phyloP scores from a whole-genome alignment of 2,888 invertebrate genomes.

The Bibio marci region DNA sequence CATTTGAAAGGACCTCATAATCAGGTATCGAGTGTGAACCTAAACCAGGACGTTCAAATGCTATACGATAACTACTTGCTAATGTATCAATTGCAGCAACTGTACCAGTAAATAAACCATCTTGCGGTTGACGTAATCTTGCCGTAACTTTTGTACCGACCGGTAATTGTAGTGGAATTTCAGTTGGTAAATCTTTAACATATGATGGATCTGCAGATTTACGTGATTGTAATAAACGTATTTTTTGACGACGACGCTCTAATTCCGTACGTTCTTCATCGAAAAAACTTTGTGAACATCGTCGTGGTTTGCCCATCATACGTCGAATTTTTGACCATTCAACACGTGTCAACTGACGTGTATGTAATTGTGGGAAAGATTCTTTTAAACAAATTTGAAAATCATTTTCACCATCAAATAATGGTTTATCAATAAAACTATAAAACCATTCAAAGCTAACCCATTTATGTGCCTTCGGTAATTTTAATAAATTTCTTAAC shows the following conservation, averaged over 20 bases:
- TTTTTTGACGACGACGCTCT: constrained; percentile 78
- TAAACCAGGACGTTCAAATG: constrained; percentile 80
- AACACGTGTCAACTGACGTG: constrained; percentile 63
- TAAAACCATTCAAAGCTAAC: constrained; percentile 99
- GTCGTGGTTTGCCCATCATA: constrained; percentile 92
- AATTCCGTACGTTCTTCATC: constrained; percentile 84
- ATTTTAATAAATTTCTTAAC: constrained; percentile 77
- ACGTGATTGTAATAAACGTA: constrained; percentile 81
- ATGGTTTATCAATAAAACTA: constrained; percentile 87
- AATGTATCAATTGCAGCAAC: constrained; percentile 93
- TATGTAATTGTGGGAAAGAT: constrained; percentile 82
- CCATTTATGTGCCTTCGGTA: constrained; percentile 98
- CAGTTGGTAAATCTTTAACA: constrained; percentile 78
- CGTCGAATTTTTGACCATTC: constrained; percentile 93
- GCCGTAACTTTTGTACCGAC: constrained; percentile 91
- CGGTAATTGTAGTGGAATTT: constrained; percentile 86
- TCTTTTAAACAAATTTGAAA: constrained; percentile 87
- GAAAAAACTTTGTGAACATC: constrained; percentile 90
- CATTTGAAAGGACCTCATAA: constrained; percentile 88
- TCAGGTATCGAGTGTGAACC: constrained; percentile 94
- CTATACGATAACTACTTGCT: constrained; percentile 85
- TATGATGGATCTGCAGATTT: constrained; percentile 63
- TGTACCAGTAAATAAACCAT: constrained; percentile 84
- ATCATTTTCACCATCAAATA: constrained; percentile 93
- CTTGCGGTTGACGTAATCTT: constrained; percentile 77